Base-by-base conservation (phyloP, 2,797 vertebrate genomes). In the Coccyzus lansbergi region DNA sequence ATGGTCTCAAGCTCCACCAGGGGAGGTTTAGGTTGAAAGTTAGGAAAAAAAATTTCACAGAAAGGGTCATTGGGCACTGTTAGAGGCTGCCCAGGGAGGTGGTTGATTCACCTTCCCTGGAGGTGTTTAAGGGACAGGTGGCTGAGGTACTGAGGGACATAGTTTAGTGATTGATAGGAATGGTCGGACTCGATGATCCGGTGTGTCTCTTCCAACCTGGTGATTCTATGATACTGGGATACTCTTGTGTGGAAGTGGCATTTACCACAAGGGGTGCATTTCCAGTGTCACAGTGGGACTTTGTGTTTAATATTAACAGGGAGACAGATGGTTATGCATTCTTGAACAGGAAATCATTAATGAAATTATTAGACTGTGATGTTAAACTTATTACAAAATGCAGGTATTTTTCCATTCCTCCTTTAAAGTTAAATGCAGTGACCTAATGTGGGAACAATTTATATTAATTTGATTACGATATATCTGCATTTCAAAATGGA, bases 261-360 rank as follows among this genome's bases (percentile, higher is more conserved):
- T 21, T 82, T 44, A 38, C 67, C 20, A 8, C 46, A 53, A 82
- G 31, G 83, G 40, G 56, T 70, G 68, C 49, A n/a, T 78, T 93
- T 90, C 69, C 46, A 2, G 86, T 44, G 42, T 29, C 69, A 44
- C 3, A 33, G 49, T 9, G 34, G 31, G 86, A 77, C 52, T 91
- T 83, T 44, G 49, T 62, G n/a, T 92, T 88, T 85, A 71, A 67
- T 67, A 89, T 90, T 94, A 94, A 89, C 83, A 80, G 78, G 59
- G 88, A 91, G 53, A 77, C 21, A 26, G 34, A 81, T 40, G 67
- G 94, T 94, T 76, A 85, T 52, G 51, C 46, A 85, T 80, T 91
- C 79, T 36, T 46, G 48, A 69, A 29, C n/a, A 96, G 71, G 88
- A 93, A 93, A 95, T 42, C 9, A 25, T 75, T 88, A 89, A 95